Base-by-base conservation (phyloP, 1,140 invertebrate species). In the Nixonia krombeini region DNA sequence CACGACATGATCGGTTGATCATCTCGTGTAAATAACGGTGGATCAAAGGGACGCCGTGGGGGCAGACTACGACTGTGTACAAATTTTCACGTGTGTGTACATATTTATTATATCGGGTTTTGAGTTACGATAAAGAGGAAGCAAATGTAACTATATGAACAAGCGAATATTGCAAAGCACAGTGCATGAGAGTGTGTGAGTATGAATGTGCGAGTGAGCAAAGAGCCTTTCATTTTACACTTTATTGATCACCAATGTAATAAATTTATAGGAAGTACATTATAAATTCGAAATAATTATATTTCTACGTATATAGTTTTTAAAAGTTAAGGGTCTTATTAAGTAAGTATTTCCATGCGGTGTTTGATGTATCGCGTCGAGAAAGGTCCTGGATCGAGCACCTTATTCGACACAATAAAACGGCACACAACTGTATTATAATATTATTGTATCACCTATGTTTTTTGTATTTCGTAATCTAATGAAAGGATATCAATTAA, bases 391-490 rank as follows among this genome's bases (percentile, higher is more conserved):
- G 33, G 35, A 28, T 65, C 53, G 29, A 68, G 62, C 44, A 72
- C 58, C 77, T 56, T 81, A 76, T 72, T 78, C 74, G 73, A 78
- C 73, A 63, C 75, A 72, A 82, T 79, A 73, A 62, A 45, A 61
- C 57, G 69, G 71, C 80, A 77, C 79, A 71, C 73, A 7, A 47
- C 78, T 82, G 80, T 83, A 82, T 81, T 72, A 82, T 82, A 83
- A 76, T 58, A 82, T 78, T 76, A 79, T 75, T 72, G 73, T 80
- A 83, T 79, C 72, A 78, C 75, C 70, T 80, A 80, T 79, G 79
- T 82, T 82, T n/a, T 77, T 85, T 85, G 78, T 85, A 83, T 83
- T 83, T 82, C 77, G 67, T 82, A 83, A 84, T 77, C 70, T 80
- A 81, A 81, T 47, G 65, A 76, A 79, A 74, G 57, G 51, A 77